Evolutionary conservation across 2,888 invertebrate genomes (phyloP), one percentile per base, ranked within the genome.

Genomic region (Tanaodytes sp.): DNA sequence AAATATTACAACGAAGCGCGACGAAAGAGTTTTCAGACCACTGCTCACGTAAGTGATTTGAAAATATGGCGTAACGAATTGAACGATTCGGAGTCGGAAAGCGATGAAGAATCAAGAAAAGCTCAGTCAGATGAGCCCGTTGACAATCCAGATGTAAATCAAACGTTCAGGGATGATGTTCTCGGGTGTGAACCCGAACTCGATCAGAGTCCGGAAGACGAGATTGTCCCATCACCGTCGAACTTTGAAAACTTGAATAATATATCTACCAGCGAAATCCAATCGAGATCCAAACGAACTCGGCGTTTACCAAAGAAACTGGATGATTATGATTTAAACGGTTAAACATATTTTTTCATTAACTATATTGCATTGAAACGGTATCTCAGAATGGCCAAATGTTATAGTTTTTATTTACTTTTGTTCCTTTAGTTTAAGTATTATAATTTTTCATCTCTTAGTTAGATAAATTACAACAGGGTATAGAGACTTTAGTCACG

Each of bases 1-100:
- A 36, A 45, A 16, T 45, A 57, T 12, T 18, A 36, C 6, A 57
- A 57, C n/a, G 45, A 45, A 18, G 2, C 20, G 2, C 1, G 15
- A 16, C 11, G 33, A 19, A 16, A 33, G 15, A 15, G 1, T n/a
- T 43, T 45, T 30, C 8, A 1, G n/a, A 52, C 40, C 1, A 57
- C 45, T 1, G 57, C 20, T n/a, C 45, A 57, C 11, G 33, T 43
- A n/a, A 23, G 19, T 14, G 36, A 33, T n/a, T 6, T 45, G 5
- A 57, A 57, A 27, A 33, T 45, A 36, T 57, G 57, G 57, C 30
- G n/a, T n/a, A n/a, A n/a, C n/a, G n/a, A n/a, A n/a, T n/a, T n/a
- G n/a, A n/a, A 36, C 12, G 36, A 12, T 1, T 4, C 36, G 36
- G 36, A 36, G 6, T 2, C 6, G 15, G 36, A 36, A 12, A 36